Conservation (phyloP, 2,888 invertebrate genomes). For the Acleris laterana region DNA sequence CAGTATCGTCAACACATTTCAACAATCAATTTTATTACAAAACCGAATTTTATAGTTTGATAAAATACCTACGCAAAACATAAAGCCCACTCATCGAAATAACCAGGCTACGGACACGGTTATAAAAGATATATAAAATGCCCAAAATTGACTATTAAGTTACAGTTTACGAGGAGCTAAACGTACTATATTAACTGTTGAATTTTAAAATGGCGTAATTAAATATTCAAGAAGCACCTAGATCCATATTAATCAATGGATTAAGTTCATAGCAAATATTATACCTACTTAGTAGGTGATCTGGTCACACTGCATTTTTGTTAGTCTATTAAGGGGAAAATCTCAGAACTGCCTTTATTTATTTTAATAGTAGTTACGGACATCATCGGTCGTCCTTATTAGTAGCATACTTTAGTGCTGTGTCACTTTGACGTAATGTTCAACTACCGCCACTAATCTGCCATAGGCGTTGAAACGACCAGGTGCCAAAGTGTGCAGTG, state of each 20-base stretch:
- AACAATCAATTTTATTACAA: slow-evolving; percentile 1
- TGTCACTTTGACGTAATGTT: no score
- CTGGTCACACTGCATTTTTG: background rate
- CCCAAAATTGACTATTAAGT: slow-evolving; percentile 5
- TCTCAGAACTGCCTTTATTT: no score
- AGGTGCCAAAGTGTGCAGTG: no score
- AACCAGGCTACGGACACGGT: background rate
- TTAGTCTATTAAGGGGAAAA: background rate
- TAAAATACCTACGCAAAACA: slow-evolving; percentile 11
- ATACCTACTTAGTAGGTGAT: background rate
- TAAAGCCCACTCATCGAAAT: slow-evolving; percentile 8
- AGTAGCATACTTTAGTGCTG: no score
- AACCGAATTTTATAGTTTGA: slow-evolving; percentile 4
- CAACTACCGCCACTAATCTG: no score
- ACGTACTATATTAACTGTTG: slow-evolving; percentile 9
- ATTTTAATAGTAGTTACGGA: no score
- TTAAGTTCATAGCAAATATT: slow-evolving; percentile 1
- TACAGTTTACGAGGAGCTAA: slow-evolving; percentile 20
- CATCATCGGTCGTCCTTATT: no score
- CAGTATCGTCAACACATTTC: background rate
- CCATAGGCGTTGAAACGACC: no score
- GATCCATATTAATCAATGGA: slow-evolving; percentile 4
- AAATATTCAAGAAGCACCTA: slow-evolving; percentile 18
- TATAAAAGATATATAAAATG: slow-evolving; percentile 11
- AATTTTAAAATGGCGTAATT: slow-evolving; percentile 15